Evolutionary conservation across 2,888 invertebrate species (phyloP), one percentile per base, ranked within the genome.

Genomic region (Brachypalpus laphriformis): DNA sequence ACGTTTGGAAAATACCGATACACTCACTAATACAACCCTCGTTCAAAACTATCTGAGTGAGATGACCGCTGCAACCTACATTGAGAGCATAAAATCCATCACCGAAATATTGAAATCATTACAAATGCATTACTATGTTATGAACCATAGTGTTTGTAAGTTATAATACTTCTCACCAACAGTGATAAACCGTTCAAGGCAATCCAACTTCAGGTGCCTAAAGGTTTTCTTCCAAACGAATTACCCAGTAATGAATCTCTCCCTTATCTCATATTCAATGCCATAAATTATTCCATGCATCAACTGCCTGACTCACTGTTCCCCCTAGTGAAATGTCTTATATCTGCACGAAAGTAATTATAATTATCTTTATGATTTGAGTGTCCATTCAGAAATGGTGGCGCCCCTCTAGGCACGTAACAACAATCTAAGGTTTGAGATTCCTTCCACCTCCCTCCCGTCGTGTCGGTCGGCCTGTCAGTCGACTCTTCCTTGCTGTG

Each of bases 361-460:
- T 81, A 85, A 81, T 85, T 76, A 85, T 85, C 81, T 81, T 76
- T 76, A 85, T 76, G 81, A 76, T 68, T 76, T 56, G 25, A 85
- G 70, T 47, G 71, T 76, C 71, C 76, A 78, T 77, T 74, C 56
- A 56, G 54, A 74, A 14, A 68, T 56, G 34, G 57, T 65, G 31
- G n/a, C 22, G n/a, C 70, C 57, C 57, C 54, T 45, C 34, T 22
- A 40, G 63, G 70, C 40, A 22, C 31, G 28, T 56, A 34, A 20
- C 61, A 28, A 31, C 14, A 16, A 28, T 22, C 45, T 16, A 31
- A 25, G 49, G 22, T 49, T 49, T 49, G n/a, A 49, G 49, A 22
- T 22, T 49, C 40, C 54, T 8, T 11, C n/a, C 4, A 9, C 3
- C 9, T 11, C 3, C 9, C 34, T 9, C 9, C 34, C 18, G 9